phyloP scores from a whole-genome alignment of 2,797 vertebrate genomes.

The Acanthiza pusilla region DNA sequence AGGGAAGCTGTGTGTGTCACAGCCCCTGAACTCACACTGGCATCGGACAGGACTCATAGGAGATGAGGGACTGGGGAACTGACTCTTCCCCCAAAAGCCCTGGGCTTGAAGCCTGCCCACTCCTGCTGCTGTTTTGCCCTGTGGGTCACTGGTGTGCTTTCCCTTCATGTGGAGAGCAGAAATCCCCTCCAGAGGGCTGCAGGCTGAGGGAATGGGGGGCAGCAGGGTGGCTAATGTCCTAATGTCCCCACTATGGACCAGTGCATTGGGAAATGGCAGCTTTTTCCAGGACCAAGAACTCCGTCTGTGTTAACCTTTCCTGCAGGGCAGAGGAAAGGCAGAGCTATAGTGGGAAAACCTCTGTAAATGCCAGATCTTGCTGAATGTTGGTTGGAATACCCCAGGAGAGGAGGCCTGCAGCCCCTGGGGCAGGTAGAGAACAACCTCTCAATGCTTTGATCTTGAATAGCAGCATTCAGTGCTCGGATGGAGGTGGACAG shows the following conservation, averaged over 20 bases:
- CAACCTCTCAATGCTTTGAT: neutral
- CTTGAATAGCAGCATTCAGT: neutral
- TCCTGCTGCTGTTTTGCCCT: neutral
- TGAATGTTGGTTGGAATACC: neutral
- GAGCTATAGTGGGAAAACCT: neutral
- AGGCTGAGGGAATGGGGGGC: constrained; percentile 12
- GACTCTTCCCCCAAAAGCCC: neutral
- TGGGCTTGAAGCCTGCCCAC: neutral
- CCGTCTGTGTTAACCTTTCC: constrained; percentile 50
- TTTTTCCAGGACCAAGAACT: neutral
- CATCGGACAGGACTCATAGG: accelerated
- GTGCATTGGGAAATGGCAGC: constrained; percentile 51
- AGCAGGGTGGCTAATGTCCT: constrained; percentile 57
- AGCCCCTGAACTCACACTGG: neutral
- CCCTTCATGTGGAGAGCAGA: neutral
- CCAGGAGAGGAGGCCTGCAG: neutral
- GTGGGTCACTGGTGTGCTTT: neutral
- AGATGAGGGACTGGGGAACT: neutral
- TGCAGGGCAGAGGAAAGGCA: neutral
- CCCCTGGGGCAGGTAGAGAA: neutral
- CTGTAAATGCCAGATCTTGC: neutral
- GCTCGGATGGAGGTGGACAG: neutral
- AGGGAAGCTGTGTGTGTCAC: neutral
- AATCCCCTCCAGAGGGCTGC: neutral
- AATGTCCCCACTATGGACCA: constrained; percentile 61